Conservation (phyloP, 2,113 vertebrate species). For the Chloroceryle aenea region DNA sequence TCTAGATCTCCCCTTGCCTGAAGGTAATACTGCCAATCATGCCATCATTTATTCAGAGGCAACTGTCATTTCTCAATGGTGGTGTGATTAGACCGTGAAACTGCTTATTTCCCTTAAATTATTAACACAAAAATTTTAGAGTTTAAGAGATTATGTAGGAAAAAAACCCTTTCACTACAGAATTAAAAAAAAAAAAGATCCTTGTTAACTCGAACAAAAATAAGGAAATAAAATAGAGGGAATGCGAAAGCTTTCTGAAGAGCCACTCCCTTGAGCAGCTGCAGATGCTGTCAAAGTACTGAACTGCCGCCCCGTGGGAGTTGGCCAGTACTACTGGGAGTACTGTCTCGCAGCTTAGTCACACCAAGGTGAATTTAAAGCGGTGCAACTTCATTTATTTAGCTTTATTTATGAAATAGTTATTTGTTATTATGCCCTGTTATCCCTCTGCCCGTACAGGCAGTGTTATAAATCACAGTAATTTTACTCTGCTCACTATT, state of each 20-base stretch:
- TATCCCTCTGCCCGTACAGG: not conserved
- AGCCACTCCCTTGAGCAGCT: not conserved
- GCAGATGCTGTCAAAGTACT: fast-evolving
- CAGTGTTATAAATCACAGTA: not conserved
- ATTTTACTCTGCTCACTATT: not conserved
- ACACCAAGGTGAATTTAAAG: fast-evolving
- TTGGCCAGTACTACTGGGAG: not conserved
- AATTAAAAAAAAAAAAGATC: not conserved
- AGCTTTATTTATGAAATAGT: not conserved
- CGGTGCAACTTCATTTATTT: fast-evolving
- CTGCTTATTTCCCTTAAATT: slow-evolving; percentile 18
- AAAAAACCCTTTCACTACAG: not conserved
- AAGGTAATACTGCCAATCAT: slow-evolving; percentile 20
- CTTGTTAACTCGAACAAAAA: not conserved
- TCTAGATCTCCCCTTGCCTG: slow-evolving; percentile 30
- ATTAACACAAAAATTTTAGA: not conserved
- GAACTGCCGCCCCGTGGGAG: not conserved
- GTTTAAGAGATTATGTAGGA: slow-evolving; percentile 19
- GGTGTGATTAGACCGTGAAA: not conserved
- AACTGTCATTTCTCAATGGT: not conserved
- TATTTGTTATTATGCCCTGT: not conserved
- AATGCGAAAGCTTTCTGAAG: not conserved
- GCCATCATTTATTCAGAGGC: not conserved
- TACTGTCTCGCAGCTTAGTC: not conserved
- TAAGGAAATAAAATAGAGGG: not conserved